phyloP scores from a whole-genome alignment of 2,113 vertebrate species.

The Capreolus pygargus region DNA sequence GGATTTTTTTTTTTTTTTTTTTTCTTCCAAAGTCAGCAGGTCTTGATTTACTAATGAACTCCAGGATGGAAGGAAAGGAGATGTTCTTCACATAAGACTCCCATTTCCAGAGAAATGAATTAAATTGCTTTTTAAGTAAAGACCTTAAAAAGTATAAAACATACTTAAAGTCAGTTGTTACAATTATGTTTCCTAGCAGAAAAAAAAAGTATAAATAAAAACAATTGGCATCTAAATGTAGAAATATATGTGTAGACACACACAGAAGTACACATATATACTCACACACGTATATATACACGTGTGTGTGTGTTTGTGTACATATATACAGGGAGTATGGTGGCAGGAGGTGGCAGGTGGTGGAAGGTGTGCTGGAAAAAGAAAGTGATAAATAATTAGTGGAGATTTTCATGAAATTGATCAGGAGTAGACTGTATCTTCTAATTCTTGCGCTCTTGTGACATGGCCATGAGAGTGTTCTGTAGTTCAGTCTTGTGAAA shows the following conservation, averaged over 20 bases:
- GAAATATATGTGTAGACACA: not conserved
- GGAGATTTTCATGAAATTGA: not conserved
- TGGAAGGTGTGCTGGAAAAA: not conserved
- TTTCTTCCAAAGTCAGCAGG: not conserved
- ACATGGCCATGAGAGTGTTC: not conserved
- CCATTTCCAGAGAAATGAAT: slow-evolving; percentile 32
- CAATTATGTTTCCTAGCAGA: slow-evolving; percentile 40
- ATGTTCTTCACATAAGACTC: slow-evolving; percentile 11
- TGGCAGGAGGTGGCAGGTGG: not conserved
- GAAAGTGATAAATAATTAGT: not conserved
- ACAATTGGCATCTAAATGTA: not conserved
- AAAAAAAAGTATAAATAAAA: slow-evolving; percentile 14
- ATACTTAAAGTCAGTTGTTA: slow-evolving; percentile 38
- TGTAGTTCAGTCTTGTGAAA: slow-evolving; percentile 63
- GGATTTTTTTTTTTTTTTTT: not conserved
- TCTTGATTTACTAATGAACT: slow-evolving; percentile 37
- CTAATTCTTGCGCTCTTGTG: slow-evolving; percentile 42
- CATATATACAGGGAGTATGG: not conserved
- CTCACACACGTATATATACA: fast-evolving
- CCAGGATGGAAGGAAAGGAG: slow-evolving; percentile 28
- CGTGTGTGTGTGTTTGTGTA: not conserved
- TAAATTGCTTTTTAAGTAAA: slow-evolving; percentile 42
- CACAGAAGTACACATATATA: not conserved
- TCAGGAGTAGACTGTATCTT: not conserved
- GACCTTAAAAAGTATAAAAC: slow-evolving; percentile 7